Conservation (phyloP, 2,797 vertebrate genomes). For the Rhinatrema bivittatum region DNA sequence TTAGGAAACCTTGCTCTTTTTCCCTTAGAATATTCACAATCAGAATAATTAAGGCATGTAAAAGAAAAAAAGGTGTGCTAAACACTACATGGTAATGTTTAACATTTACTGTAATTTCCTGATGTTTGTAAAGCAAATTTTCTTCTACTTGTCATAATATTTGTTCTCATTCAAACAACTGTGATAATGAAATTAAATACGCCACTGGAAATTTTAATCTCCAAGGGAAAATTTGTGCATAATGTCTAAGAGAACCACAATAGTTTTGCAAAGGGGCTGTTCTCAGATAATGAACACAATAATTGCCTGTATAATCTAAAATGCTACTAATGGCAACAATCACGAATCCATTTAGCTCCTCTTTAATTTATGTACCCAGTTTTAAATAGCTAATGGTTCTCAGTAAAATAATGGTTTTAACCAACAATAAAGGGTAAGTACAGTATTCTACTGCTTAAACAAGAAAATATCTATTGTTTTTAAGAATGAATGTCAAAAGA, state of each 20-base stretch:
- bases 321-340: slow-evolving; percentile 61
- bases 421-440: slow-evolving; percentile 46
- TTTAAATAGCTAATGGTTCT: slow-evolving; percentile 60
- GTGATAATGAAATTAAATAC: slow-evolving; percentile 53
- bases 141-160: slow-evolving; percentile 53
- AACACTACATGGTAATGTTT: slow-evolving; percentile 13
- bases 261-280: slow-evolving; percentile 46
- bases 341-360: slow-evolving; percentile 61
- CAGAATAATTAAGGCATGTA: slow-evolving; percentile 23
- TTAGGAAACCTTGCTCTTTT: not conserved
- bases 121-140: slow-evolving; percentile 34
- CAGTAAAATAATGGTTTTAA: slow-evolving; percentile 50
- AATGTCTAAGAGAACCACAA: slow-evolving; percentile 44
- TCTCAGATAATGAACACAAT: slow-evolving; percentile 56
- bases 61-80: slow-evolving; percentile 24
- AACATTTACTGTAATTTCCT: slow-evolving; percentile 23
- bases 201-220: slow-evolving; percentile 59
- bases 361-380: slow-evolving; percentile 66
- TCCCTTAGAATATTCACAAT: slow-evolving; percentile 22
- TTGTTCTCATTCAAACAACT: slow-evolving; percentile 47
- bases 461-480: slow-evolving; percentile 10
- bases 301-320: slow-evolving; percentile 68
- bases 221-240: slow-evolving; percentile 51
- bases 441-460: slow-evolving; percentile 23
- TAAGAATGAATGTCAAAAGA: slow-evolving; percentile 1